Evolutionary conservation across 1,140 invertebrate species (phyloP).

Genomic region (Neodiprion virginianus): DNA sequence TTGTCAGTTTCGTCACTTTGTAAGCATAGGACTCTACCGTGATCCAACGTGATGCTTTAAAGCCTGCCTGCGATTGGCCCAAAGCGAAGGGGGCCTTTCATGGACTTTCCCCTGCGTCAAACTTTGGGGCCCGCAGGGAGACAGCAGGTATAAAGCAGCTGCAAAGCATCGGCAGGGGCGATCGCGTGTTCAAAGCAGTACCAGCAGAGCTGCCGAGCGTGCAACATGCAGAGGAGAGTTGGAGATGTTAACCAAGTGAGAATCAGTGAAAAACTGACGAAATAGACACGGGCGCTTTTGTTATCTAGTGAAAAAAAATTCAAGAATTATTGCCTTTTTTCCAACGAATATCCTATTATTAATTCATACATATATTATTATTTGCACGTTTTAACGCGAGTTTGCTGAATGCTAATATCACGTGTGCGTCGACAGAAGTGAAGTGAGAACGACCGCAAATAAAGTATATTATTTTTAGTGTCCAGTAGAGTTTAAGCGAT

Average conservation of each 20-base stretch:
- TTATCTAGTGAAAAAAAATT: background rate
- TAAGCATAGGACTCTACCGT: background rate
- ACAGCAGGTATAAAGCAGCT: slow-evolving; percentile 41
- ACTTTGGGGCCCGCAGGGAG: slow-evolving; percentile 46
- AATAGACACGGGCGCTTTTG: background rate
- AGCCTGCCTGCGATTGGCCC: slow-evolving; percentile 13
- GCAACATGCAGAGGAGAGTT: slow-evolving; percentile 42
- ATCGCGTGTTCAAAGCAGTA: slow-evolving; percentile 61
- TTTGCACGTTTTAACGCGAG: background rate
- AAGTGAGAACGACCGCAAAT: too few relatives aligned
- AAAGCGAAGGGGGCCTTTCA: slow-evolving; percentile 25
- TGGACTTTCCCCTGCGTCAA: slow-evolving; percentile 7
- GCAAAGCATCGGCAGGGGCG: slow-evolving; percentile 48
- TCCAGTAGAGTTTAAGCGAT: too few relatives aligned
- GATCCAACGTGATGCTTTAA: slow-evolving; percentile 19
- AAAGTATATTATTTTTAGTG: too few relatives aligned
- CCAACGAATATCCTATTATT: background rate
- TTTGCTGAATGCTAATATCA: background rate
- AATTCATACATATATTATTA: background rate
- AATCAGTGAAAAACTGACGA: background rate
- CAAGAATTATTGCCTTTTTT: too few relatives aligned
- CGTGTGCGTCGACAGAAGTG: too few relatives aligned
- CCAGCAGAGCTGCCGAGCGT: slow-evolving; percentile 58
- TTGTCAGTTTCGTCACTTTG: background rate
- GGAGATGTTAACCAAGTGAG: slow-evolving; percentile 1